phyloP scores from a whole-genome alignment of 2,113 vertebrate species.

The Tychaedon coryphoeus region DNA sequence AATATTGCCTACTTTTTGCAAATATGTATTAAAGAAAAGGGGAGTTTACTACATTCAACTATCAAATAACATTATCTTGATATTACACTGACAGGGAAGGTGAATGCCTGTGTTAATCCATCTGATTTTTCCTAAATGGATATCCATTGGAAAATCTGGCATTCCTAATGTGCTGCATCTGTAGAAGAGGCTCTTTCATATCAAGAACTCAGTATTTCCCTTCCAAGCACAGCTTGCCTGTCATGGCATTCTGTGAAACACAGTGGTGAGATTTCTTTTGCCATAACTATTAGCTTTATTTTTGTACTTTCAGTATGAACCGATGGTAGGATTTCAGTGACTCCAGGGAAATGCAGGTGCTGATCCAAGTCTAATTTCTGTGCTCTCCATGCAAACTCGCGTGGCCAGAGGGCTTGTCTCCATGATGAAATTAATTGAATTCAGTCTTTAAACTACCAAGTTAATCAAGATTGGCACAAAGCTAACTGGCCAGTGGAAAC shows the following conservation, averaged over 20 bases:
- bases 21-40: constrained; percentile 44
- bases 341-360: constrained; percentile 22
- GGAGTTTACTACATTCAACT: constrained; percentile 16
- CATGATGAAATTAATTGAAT: constrained; percentile 24
- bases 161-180: background rate
- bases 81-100: constrained; percentile 4
- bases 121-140: background rate
- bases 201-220: background rate
- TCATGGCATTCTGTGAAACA: background rate
- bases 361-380: constrained; percentile 5
- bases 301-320: background rate
- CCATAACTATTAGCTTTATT: background rate
- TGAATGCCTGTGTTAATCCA: background rate
- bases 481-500: background rate
- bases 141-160: background rate
- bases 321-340: background rate
- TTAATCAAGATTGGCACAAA: constrained; percentile 37
- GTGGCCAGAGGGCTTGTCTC: constrained; percentile 10
- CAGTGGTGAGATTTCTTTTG: background rate
- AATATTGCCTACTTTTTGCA: constrained; percentile 48
- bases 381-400: background rate
- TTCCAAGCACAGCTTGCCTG: background rate
- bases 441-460: constrained; percentile 19
- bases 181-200: background rate
- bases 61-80: constrained; percentile 48